Evolutionary conservation across 2,888 invertebrate genomes (phyloP).

Genomic region (Cabera pusaria): DNA sequence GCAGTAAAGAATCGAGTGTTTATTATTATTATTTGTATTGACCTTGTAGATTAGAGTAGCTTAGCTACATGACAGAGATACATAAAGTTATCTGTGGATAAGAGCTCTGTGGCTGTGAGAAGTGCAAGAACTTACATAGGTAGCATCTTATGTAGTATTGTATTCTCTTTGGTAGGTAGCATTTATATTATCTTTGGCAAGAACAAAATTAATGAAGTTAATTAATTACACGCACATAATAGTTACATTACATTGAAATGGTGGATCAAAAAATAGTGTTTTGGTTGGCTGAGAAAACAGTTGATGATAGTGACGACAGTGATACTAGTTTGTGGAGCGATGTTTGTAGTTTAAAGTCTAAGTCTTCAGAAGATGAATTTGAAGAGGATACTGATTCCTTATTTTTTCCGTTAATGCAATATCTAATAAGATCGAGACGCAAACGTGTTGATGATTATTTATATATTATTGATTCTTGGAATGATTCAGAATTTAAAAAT

Average conservation of each 20-base stretch:
- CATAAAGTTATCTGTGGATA: no score
- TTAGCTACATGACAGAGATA: no score
- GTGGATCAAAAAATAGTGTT: conserved; percentile 41
- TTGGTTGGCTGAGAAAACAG: conserved; percentile 42
- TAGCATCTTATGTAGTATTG: no score
- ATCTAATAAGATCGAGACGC: conserved; percentile 49
- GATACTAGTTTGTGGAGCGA: conserved; percentile 56
- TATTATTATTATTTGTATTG: no score
- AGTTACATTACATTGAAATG: conserved; percentile 29
- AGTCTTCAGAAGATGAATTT: conserved; percentile 13
- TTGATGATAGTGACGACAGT: conserved; percentile 47
- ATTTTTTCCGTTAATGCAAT: conserved; percentile 62
- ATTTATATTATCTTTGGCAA: no score
- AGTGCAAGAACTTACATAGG: no score
- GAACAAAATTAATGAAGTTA: no score
- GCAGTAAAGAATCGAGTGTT: no score
- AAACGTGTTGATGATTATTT: conserved; percentile 61
- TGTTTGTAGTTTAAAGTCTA: conserved; percentile 4
- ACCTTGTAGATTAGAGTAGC: no score
- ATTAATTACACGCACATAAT: neutral
- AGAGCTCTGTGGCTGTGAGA: no score
- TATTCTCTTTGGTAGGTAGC: no score
- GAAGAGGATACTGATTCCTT: conserved; percentile 39
- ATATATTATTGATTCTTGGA: conserved; percentile 62
- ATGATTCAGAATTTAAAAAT: conserved; percentile 58